Conservation (phyloP, 2,113 vertebrate genomes). For the Trematomus loennbergii region DNA sequence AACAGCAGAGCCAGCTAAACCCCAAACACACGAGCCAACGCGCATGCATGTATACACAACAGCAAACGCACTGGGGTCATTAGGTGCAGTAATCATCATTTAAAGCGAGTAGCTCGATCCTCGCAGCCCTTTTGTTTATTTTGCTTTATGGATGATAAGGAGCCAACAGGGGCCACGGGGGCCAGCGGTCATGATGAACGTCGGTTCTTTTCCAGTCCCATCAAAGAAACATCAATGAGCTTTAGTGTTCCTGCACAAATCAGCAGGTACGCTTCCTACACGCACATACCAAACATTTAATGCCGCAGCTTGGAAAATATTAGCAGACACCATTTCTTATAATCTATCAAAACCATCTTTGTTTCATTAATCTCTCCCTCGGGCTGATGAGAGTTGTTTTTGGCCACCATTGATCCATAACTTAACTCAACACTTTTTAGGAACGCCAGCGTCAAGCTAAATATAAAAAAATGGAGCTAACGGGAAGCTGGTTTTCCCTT, state of each 20-base stretch:
- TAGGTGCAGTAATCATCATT: slow-evolving; percentile 59
- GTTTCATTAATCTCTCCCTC: slow-evolving; percentile 20
- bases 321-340: slow-evolving; percentile 20
- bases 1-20: slow-evolving; percentile 43
- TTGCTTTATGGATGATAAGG: slow-evolving; percentile 44
- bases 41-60: slow-evolving; percentile 3
- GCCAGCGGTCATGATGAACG: slow-evolving; percentile 16
- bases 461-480: neutral
- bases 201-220: slow-evolving; percentile 3
- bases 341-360: slow-evolving; percentile 1
- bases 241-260: slow-evolving; percentile 5
- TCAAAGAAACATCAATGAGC: neutral
- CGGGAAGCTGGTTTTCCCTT: neutral
- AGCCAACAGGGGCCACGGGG: slow-evolving; percentile 7
- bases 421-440: slow-evolving; percentile 28
- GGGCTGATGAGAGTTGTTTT: neutral
- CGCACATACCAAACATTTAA: slow-evolving; percentile 21
- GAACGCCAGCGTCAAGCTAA: neutral
- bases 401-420: slow-evolving; percentile 29
- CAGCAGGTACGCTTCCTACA: slow-evolving; percentile 15
- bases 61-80: slow-evolving; percentile 45
- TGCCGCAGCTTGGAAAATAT: slow-evolving; percentile 26
- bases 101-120: slow-evolving; percentile 13
- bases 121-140: slow-evolving; percentile 44
- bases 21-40: slow-evolving; percentile 36